Evolutionary conservation across 2,888 invertebrate genomes (phyloP).

Genomic region (Drosophila setosimentum): DNA sequence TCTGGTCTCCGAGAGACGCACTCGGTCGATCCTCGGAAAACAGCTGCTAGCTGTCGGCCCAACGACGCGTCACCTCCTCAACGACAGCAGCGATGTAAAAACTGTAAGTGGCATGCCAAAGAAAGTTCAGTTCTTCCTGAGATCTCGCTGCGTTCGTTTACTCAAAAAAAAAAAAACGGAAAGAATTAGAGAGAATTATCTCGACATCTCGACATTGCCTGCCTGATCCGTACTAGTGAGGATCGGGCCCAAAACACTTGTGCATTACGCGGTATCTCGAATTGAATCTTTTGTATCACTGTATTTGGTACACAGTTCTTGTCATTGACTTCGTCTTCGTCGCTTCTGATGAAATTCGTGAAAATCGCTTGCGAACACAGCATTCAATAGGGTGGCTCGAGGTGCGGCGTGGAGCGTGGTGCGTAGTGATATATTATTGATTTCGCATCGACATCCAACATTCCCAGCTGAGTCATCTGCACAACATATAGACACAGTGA

Average conservation of each 20-base stretch:
- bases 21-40: slow-evolving; percentile 67
- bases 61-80: slow-evolving; percentile 62
- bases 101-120: slow-evolving; percentile 83
- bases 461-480: slow-evolving; percentile 72
- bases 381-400: slow-evolving; percentile 10
- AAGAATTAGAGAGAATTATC: neutral
- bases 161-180: neutral
- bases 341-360: slow-evolving; percentile 50
- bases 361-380: slow-evolving; percentile 35
- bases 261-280: slow-evolving; percentile 40
- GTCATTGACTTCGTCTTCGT: slow-evolving; percentile 12
- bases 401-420: slow-evolving; percentile 14
- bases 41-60: slow-evolving; percentile 68
- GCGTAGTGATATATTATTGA: slow-evolving; percentile 63
- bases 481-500: slow-evolving; percentile 49
- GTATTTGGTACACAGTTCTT: slow-evolving; percentile 5
- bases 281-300: slow-evolving; percentile 17
- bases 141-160: slow-evolving; percentile 83
- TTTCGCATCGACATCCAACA: slow-evolving; percentile 48
- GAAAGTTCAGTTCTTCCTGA: slow-evolving; percentile 84
- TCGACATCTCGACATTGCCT: slow-evolving; percentile 26
- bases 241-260: slow-evolving; percentile 54
- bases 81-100: slow-evolving; percentile 70
- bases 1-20: slow-evolving; percentile 10
- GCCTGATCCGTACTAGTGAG: slow-evolving; percentile 45